phyloP scores from a whole-genome alignment of 2,888 invertebrate genomes.

The Hermaeophaga mercurialis region DNA sequence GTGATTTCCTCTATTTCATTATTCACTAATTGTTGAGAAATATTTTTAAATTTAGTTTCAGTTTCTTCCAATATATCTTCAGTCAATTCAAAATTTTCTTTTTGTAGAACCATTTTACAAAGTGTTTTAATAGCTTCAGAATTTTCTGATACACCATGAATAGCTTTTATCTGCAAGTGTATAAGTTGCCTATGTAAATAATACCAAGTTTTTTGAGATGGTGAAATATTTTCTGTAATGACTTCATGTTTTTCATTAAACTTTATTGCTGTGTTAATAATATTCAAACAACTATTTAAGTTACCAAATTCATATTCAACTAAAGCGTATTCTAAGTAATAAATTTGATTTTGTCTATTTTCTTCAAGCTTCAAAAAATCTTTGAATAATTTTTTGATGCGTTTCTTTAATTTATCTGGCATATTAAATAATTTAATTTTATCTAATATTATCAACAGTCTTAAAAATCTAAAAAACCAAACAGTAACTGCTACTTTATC shows the following conservation, averaged over 20 bases:
- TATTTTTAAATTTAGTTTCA: constrained; percentile 50
- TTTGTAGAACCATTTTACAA: constrained; percentile 45
- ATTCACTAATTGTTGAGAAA: constrained; percentile 47
- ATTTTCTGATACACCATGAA: constrained; percentile 28
- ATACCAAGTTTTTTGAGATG: constrained; percentile 51
- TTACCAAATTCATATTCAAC: constrained; percentile 64
- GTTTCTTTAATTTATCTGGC: constrained; percentile 55
- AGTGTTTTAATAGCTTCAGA: constrained; percentile 44
- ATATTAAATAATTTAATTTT: constrained; percentile 58
- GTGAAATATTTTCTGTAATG: constrained; percentile 40
- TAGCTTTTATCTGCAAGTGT: constrained; percentile 17
- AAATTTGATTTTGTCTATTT: constrained; percentile 63
- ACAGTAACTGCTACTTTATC: constrained; percentile 63
- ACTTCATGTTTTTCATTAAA: constrained; percentile 43
- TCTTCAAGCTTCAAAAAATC: constrained; percentile 61
- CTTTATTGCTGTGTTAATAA: constrained; percentile 60
- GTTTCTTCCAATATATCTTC: constrained; percentile 46
- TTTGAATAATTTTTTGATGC: constrained; percentile 61
- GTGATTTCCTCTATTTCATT: constrained; percentile 37
- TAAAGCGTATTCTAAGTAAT: constrained; percentile 68
- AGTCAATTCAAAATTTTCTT: constrained; percentile 36
- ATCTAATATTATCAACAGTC: constrained; percentile 60
- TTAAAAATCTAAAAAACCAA: constrained; percentile 69
- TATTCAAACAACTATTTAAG: constrained; percentile 57
- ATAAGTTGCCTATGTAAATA: constrained; percentile 56